These are phyloP conservation scores for Ciona savignyi DNA, from an alignment of 23 tunicate species.

Conservation along the genomic window DNA sequence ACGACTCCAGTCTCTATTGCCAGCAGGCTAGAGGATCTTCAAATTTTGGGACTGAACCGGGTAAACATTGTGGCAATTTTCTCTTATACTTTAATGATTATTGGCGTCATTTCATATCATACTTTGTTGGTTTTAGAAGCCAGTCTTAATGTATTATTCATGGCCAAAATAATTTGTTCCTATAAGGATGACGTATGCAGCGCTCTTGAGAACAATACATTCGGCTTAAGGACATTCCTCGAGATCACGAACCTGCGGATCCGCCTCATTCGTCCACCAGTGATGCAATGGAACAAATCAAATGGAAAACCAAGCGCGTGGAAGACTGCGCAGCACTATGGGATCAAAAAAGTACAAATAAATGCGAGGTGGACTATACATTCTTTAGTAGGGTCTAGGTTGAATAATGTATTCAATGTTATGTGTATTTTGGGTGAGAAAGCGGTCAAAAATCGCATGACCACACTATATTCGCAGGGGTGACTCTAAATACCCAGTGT, in stretches of 20 bases:
- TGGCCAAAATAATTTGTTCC: background rate
- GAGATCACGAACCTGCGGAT: conserved; percentile 44
- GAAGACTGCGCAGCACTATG: conserved; percentile 22
- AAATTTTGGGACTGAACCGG: conserved; percentile 2
- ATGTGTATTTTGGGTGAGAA: too few species aligned
- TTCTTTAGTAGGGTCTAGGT: too few species aligned
- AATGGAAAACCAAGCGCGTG: background rate
- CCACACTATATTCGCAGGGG: too few species aligned
- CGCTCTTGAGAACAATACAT: background rate
- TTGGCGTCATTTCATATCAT: background rate
- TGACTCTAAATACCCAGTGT: too few species aligned
- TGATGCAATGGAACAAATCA: background rate
- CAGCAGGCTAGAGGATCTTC: background rate
- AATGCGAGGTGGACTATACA: conserved; percentile 59
- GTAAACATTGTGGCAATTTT: background rate
- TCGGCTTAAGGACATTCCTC: conserved; percentile 15
- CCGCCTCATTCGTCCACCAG: conserved; percentile 44
- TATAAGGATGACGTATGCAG: conserved; percentile 8
- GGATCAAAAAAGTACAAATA: conserved; percentile 42
- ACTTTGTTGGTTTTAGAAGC: background rate
- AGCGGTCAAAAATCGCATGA: too few species aligned
- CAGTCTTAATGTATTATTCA: background rate
- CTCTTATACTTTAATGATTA: background rate
- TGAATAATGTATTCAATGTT: too few species aligned
- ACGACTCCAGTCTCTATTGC: background rate